Percentiles rank a stretch among this genome's conserved stretches.
These are phyloP conservation scores for Drosophila cyrtoloma DNA, from an alignment of 2,888 invertebrate genomes.

Conservation along the genomic window DNA sequence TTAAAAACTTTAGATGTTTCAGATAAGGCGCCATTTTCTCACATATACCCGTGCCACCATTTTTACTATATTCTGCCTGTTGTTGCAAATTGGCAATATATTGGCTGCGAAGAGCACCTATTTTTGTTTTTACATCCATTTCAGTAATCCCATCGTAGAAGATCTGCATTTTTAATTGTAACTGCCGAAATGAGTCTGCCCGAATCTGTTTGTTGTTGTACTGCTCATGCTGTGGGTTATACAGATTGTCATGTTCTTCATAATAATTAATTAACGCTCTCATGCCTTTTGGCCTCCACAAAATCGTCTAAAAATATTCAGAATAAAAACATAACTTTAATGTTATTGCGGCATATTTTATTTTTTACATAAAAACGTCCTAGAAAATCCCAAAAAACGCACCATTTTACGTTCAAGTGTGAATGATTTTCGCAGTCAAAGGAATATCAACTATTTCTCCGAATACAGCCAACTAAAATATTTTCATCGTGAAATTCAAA, in stretches of 20 bases:
- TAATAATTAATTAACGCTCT: neutral
- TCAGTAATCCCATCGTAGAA: neutral
- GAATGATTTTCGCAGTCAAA: neutral
- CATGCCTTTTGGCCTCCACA: neutral
- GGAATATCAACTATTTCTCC: neutral
- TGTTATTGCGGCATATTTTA: neutral
- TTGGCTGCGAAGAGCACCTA: neutral
- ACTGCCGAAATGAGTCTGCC: neutral
- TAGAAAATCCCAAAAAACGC: neutral
- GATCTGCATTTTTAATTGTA: neutral
- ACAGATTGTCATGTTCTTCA: neutral
- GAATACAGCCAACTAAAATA: neutral
- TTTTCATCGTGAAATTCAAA: neutral
- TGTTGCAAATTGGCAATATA: neutral
- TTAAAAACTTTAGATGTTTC: neutral
- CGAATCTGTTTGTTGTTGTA: neutral
- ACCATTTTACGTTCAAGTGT: neutral
- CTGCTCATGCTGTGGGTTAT: neutral
- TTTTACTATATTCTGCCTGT: neutral
- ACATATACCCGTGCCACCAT: neutral
- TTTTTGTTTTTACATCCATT: neutral
- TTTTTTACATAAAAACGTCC: neutral
- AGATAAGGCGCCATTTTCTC: neutral
- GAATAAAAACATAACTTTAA: neutral
- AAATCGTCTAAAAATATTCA: neutral